Conservation (phyloP, 2,888 invertebrate genomes). For the Pyrocoelia pectoralis region DNA sequence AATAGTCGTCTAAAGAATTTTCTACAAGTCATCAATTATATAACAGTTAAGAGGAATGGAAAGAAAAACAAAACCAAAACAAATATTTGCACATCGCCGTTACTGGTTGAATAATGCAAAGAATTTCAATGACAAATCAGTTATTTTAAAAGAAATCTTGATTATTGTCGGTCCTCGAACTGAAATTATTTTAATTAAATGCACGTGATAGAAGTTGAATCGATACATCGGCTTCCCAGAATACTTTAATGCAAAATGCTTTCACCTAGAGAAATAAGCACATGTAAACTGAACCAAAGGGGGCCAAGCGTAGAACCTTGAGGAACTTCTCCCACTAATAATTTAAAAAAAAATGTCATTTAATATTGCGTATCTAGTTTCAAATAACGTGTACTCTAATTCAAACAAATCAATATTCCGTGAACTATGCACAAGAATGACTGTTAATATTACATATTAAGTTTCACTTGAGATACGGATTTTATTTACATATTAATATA, state of each 20-base stretch:
- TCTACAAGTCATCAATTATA: constrained; percentile 14
- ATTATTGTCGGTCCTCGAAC: neutral
- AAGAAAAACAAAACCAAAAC: constrained; percentile 16
- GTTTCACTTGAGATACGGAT: constrained; percentile 11
- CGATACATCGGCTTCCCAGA: too few relatives aligned
- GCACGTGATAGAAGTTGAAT: neutral
- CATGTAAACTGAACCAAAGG: constrained; percentile 12
- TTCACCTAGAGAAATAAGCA: constrained; percentile 17
- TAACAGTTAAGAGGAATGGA: constrained; percentile 15
- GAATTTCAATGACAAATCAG: constrained; percentile 35
- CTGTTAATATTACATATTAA: constrained; percentile 12
- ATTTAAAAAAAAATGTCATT: constrained; percentile 14
- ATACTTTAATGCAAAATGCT: constrained; percentile 2
- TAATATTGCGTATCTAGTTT: constrained; percentile 13
- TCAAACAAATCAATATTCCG: constrained; percentile 17
- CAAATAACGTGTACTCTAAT: constrained; percentile 11
- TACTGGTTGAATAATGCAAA: constrained; percentile 40
- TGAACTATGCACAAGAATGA: constrained; percentile 15
- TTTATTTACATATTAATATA: constrained; percentile 3
- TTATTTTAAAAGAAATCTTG: neutral
- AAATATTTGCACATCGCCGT: constrained; percentile 35
- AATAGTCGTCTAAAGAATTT: neutral
- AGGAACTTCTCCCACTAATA: constrained; percentile 22
- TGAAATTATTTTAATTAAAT: neutral
- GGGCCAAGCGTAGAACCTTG: constrained; percentile 26